Percentiles rank a stretch among this genome's conserved stretches.
These are phyloP conservation scores for Dromaius novaehollandiae DNA, from an alignment of 2,113 vertebrate species.

Conservation along the genomic window DNA sequence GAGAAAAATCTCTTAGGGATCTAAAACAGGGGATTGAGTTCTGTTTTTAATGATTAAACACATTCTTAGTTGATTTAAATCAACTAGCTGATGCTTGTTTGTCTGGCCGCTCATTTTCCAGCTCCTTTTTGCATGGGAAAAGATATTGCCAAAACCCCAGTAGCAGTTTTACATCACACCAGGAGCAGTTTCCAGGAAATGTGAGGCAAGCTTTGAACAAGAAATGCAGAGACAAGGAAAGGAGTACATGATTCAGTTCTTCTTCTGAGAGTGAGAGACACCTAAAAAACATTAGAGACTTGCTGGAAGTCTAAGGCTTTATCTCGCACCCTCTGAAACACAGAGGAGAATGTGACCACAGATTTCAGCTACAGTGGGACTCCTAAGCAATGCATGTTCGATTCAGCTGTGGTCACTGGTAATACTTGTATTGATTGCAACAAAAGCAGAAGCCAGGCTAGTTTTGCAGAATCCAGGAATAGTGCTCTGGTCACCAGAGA, in stretches of 20 bases:
- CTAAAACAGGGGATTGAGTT: background rate
- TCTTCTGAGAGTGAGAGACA: background rate
- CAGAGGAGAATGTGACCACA: background rate
- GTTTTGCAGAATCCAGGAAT: conserved; percentile 44
- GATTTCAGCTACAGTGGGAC: background rate
- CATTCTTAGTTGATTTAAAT: background rate
- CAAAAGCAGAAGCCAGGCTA: conserved; percentile 53
- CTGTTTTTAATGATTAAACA: accelerated
- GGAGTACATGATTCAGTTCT: background rate
- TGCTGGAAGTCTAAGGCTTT: background rate
- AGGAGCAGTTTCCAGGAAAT: background rate
- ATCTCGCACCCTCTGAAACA: background rate
- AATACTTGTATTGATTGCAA: conserved; percentile 41
- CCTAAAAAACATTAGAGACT: background rate
- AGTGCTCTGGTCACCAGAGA: conserved; percentile 38
- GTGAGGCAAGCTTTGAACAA: background rate
- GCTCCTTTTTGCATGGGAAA: background rate
- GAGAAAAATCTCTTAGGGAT: background rate
- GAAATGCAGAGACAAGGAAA: background rate
- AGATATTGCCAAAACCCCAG: background rate
- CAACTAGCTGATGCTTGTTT: background rate
- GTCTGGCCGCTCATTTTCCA: background rate
- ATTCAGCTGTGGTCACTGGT: background rate
- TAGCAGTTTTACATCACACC: background rate
- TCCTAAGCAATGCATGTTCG: background rate